phyloP scores from a whole-genome alignment of 2,113 vertebrate genomes.

The Bambusicola thoracicus region DNA sequence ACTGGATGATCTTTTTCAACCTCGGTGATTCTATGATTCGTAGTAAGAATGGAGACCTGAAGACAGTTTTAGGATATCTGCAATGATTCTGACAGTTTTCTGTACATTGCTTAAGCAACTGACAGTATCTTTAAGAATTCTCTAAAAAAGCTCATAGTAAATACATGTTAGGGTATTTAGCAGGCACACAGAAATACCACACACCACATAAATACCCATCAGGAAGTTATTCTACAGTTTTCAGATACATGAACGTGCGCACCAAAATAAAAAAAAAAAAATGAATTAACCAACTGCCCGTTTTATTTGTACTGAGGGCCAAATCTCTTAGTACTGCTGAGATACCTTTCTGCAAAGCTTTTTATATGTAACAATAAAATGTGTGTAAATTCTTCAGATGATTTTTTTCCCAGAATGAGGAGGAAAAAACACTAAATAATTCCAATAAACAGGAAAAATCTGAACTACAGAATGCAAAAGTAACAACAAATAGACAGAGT shows the following conservation, averaged over 20 bases:
- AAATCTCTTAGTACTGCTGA: background rate
- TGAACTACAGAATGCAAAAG: background rate
- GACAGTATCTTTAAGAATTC: background rate
- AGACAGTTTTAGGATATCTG: background rate
- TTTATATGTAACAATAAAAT: background rate
- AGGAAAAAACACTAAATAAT: background rate
- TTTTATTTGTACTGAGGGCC: background rate
- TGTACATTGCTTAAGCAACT: background rate
- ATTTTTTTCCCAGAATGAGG: background rate
- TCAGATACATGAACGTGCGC: background rate
- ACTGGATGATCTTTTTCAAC: no score
- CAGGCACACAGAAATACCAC: background rate
- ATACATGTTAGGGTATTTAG: background rate
- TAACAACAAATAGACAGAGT: background rate
- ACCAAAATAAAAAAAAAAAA: background rate
- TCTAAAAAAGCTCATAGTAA: background rate
- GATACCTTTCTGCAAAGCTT: background rate
- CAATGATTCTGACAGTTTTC: background rate
- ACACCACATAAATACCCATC: background rate
- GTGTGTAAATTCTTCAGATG: background rate
- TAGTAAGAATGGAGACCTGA: background rate
- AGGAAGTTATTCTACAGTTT: background rate
- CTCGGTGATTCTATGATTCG: no score
- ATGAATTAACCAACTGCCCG: background rate
- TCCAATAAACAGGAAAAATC: background rate